Base-by-base conservation (phyloP, 2,888 invertebrate species). In the Helicoverpa assulta region DNA sequence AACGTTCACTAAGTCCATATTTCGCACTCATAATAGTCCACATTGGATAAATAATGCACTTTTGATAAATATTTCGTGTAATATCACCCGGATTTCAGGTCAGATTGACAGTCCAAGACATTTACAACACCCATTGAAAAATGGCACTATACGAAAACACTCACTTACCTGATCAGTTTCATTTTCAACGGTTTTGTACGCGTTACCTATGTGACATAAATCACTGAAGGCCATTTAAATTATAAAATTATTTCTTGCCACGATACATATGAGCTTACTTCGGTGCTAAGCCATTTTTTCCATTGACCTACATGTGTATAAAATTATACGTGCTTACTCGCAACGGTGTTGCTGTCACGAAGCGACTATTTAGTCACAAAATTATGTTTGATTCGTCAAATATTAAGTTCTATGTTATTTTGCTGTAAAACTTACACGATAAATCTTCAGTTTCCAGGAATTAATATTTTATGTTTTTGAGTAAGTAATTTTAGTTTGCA, bases 201-300 rank as follows among this genome's bases (percentile, higher is more conserved):
- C 93, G 92, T 96, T 95, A 89, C 94, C 90, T 94, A 94, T 89
- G 90, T 94, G 95, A 92, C 95, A 95, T 92, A 96, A 91, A 95
- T 95, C 96, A 95, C 95, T 96, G 95, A 94, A 96, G 93, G 96
- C 96, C 96, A 96, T 96, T 95, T 96, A 96, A 93, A 95, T 93
- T 93, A 93, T 85, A 93, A 95, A 93, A 90, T 91, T 94, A 93
- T 93, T 93, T 91, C 92, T 94, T 95, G 94, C 94, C 95, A 95
- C 95, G 94, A 93, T 92, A 94, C 93, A 94, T 94, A 95, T 82
- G 92, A 93, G 91, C 91, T 93, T 88, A 86, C 88, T 91, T 90
- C 90, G 91, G 90, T 90, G 91, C 92, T 95, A 95, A 94, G 95
- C 96, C 96, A 96, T 95, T 96, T 93, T 95, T 95, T 94, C 84